These are phyloP conservation scores for Ctenopoma multispine DNA, from an alignment of 2,797 vertebrate genomes.

Conservation along the genomic window DNA sequence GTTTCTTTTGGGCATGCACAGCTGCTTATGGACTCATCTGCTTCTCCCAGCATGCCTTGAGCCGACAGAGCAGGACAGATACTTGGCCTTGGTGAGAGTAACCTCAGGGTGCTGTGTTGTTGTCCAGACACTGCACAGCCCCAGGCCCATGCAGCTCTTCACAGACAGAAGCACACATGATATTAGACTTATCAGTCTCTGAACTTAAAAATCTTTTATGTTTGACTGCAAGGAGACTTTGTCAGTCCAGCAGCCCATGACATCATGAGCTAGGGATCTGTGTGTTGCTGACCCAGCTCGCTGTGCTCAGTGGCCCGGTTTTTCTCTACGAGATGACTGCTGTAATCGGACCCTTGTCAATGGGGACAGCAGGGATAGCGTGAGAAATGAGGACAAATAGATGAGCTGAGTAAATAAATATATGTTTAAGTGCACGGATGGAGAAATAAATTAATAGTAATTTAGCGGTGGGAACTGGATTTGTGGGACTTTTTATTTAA, in stretches of 20 bases:
- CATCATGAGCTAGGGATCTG: slow-evolving; percentile 64
- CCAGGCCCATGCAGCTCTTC: slow-evolving; percentile 8
- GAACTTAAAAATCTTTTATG: slow-evolving; percentile 38
- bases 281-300: slow-evolving; percentile 51
- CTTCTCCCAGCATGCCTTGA: slow-evolving; percentile 55
- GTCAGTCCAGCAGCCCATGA: slow-evolving; percentile 55
- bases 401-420: slow-evolving; percentile 80
- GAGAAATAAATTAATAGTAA: slow-evolving; percentile 80
- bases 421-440: slow-evolving; percentile 65
- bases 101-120: slow-evolving; percentile 36
- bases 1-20: slow-evolving; percentile 55
- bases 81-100: slow-evolving; percentile 11
- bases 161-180: slow-evolving; percentile 26
- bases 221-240: slow-evolving; percentile 26
- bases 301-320: slow-evolving; percentile 30
- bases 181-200: slow-evolving; percentile 25
- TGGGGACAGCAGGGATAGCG: slow-evolving; percentile 53
- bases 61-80: slow-evolving; percentile 31
- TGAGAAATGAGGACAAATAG: slow-evolving; percentile 76
- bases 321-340: slow-evolving; percentile 31
- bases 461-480: slow-evolving; percentile 81
- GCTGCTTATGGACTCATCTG: slow-evolving; percentile 40
- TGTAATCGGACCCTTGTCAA: slow-evolving; percentile 58
- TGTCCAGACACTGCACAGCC: slow-evolving; percentile 25
- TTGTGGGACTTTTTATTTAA: slow-evolving; percentile 61